A percentile compares a stretch with the other conserved stretches of the same genome.
These are phyloP conservation scores for Brachionus paranguensis DNA, from an alignment of 1,140 invertebrate genomes.

Conservation along the genomic window DNA sequence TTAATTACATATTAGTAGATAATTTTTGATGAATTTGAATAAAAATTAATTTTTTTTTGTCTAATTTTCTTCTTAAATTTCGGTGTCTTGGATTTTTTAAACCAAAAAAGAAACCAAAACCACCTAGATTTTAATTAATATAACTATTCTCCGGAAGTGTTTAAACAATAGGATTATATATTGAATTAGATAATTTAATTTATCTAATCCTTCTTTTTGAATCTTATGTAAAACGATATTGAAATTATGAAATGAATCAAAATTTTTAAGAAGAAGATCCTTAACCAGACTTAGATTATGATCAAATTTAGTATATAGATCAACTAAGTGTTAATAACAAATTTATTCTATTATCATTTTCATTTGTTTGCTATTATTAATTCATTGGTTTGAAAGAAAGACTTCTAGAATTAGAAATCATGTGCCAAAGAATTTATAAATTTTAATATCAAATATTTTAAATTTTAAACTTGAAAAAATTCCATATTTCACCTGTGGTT, in stretches of 20 bases:
- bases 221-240: neutral
- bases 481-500: too few species aligned
- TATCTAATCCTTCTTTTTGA: neutral
- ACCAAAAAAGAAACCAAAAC: neutral
- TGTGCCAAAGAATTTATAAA: too few species aligned
- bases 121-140: neutral
- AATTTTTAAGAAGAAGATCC: neutral
- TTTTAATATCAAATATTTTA: too few species aligned
- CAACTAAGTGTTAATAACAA: too few species aligned
- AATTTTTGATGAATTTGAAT: neutral
- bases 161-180: neutral
- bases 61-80: too few species aligned
- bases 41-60: neutral
- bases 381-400: too few species aligned
- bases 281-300: too few species aligned
- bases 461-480: too few species aligned
- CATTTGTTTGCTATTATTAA: too few species aligned
- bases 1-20: neutral
- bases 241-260: neutral
- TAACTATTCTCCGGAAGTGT: neutral
- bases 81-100: neutral
- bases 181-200: neutral
- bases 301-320: too few species aligned
- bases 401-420: too few species aligned
- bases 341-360: too few species aligned